Percentiles rank a stretch among this genome's conserved stretches.
Evolutionary conservation across 1,140 invertebrate genomes (phyloP).

Genomic region (Zaprionus ornatus): DNA sequence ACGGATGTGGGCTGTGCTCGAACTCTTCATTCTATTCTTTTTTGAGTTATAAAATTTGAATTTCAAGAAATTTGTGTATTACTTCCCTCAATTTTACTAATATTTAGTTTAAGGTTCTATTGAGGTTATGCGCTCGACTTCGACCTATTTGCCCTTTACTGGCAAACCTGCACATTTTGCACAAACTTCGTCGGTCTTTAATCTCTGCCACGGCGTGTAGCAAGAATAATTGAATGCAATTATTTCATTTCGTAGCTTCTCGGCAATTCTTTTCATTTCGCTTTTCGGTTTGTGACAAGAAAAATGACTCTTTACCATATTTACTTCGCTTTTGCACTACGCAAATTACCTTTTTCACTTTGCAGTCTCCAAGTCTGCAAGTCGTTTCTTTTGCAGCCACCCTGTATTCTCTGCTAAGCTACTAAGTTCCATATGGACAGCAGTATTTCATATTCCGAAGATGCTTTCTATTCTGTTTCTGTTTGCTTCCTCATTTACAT

Average conservation of each 20-base stretch:
- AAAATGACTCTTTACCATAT: constrained; percentile 4
- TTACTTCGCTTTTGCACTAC: background rate
- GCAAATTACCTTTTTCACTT: constrained; percentile 17
- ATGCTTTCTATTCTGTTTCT: constrained; percentile 5
- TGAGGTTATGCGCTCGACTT: background rate
- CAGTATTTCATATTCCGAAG: constrained; percentile 1
- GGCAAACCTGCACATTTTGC: background rate
- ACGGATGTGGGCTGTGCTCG: constrained; percentile 3
- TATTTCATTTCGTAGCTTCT: constrained; percentile 1
- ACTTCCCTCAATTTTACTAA: background rate
- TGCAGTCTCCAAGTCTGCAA: background rate
- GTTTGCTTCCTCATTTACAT: constrained; percentile 2
- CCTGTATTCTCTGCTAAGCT: background rate
- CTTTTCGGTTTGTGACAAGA: background rate
- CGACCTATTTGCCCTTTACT: background rate
- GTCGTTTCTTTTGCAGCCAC: background rate
- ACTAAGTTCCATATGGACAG: background rate
- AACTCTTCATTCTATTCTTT: constrained; percentile 11
- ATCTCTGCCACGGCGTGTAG: background rate
- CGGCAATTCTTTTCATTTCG: background rate
- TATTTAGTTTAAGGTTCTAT: background rate
- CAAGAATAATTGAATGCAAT: constrained; percentile 8
- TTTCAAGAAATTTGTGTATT: background rate
- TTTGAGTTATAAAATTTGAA: background rate
- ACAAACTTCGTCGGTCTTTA: background rate